These are phyloP conservation scores for Conus canariensis DNA, from an alignment of 2,888 invertebrate genomes.

Conservation along the genomic window DNA sequence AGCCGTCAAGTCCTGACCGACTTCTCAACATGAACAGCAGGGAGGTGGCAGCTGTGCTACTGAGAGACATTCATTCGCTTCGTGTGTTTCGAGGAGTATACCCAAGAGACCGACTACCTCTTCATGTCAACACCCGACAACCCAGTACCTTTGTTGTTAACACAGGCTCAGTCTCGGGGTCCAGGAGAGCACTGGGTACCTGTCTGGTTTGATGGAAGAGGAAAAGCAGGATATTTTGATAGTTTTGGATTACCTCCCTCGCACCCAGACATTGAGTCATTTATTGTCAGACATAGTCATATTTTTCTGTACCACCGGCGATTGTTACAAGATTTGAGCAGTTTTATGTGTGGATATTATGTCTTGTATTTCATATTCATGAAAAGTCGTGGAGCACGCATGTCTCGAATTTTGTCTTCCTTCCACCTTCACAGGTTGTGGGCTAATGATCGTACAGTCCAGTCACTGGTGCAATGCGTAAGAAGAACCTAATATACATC, in stretches of 20 bases:
- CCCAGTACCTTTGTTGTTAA: background rate
- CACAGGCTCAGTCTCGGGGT: background rate
- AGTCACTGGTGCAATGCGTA: too few relatives aligned
- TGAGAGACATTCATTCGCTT: background rate
- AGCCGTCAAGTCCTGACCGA: background rate
- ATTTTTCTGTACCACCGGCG: background rate
- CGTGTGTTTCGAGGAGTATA: background rate
- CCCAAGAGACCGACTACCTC: background rate
- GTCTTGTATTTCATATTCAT: background rate
- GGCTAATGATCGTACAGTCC: too few relatives aligned
- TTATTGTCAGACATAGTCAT: background rate
- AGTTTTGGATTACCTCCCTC: background rate
- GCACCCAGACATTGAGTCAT: background rate
- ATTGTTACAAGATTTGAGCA: background rate
- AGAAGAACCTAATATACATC: too few relatives aligned
- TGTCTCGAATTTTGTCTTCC: background rate
- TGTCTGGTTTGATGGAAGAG: background rate
- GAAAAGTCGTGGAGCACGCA: background rate
- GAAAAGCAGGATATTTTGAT: background rate
- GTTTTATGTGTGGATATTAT: background rate
- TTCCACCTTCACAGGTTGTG: background rate
- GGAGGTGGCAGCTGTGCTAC: background rate
- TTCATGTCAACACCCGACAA: background rate
- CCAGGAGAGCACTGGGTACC: conserved; percentile 14
- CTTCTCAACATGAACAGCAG: background rate